phyloP scores from a whole-genome alignment of 1,140 invertebrate species.

The Drosophila pseudoananassae region DNA sequence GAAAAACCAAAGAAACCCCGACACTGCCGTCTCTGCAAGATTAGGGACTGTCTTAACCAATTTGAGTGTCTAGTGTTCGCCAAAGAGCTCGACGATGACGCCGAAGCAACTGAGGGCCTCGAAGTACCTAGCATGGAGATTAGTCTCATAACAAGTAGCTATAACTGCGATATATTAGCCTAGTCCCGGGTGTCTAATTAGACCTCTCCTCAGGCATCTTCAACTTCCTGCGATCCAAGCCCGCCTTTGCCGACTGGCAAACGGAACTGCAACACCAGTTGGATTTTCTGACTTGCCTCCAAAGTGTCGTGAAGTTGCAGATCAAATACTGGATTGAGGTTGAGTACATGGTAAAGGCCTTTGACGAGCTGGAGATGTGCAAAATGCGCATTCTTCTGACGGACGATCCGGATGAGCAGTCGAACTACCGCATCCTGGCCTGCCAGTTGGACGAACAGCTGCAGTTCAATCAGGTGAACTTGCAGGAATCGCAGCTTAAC shows the following conservation, averaged over 20 bases:
- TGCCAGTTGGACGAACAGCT: conserved; percentile 58
- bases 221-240: conserved; percentile 40
- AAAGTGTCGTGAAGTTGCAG: conserved; percentile 88
- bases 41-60: conserved; percentile 85
- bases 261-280: conserved; percentile 84
- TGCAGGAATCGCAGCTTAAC: conserved; percentile 58
- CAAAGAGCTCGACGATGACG: conserved; percentile 81
- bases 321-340: conserved; percentile 81
- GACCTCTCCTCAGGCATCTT: conserved; percentile 48
- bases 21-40: conserved; percentile 83
- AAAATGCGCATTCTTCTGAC: conserved; percentile 86
- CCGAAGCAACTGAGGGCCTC: conserved; percentile 76
- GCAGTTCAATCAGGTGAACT: conserved; percentile 51
- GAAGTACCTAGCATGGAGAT: conserved; percentile 84
- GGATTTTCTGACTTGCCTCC: conserved; percentile 86
- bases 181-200: neutral
- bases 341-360: conserved; percentile 84
- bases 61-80: conserved; percentile 86
- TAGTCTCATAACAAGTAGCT: conserved; percentile 55
- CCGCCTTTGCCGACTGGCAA: conserved; percentile 24
- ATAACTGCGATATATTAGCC: neutral
- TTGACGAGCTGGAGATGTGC: conserved; percentile 91
- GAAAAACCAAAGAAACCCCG: conserved; percentile 17
- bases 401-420: conserved; percentile 65
- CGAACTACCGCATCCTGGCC: conserved; percentile 63